A percentile compares a stretch with the other conserved stretches of the same genome.
phyloP scores from a whole-genome alignment of 2,888 invertebrate genomes.

The Drosophila prostipennis region DNA sequence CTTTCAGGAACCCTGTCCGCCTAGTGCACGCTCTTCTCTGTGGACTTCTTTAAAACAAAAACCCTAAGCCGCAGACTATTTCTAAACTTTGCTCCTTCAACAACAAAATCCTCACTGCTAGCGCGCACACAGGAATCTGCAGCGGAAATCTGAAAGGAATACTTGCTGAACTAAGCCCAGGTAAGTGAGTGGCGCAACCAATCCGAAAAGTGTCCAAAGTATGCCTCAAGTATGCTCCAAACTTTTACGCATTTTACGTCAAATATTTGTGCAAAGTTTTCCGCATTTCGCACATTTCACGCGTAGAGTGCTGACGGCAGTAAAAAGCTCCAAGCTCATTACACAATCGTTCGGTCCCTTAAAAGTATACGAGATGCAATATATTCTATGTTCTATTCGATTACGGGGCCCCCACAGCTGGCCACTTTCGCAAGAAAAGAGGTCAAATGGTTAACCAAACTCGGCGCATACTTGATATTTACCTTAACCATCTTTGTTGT shows the following conservation, averaged over 20 bases:
- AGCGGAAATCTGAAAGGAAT: constrained; percentile 67
- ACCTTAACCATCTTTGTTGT: constrained; percentile 15
- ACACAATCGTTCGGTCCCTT: constrained; percentile 15
- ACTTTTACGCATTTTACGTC: constrained; percentile 53
- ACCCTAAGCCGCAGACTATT: constrained; percentile 49
- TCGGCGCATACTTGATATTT: constrained; percentile 35
- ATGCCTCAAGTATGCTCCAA: constrained; percentile 55
- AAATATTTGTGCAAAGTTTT: constrained; percentile 66
- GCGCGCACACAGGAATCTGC: constrained; percentile 33
- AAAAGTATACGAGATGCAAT: constrained; percentile 2
- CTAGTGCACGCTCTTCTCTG: constrained; percentile 69
- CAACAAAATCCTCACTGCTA: constrained; percentile 31
- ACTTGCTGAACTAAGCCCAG: constrained; percentile 59
- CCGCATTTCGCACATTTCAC: constrained; percentile 53
- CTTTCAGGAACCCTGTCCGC: constrained; percentile 68
- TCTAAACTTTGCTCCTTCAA: constrained; percentile 55
- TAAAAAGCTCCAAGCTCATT: constrained; percentile 25
- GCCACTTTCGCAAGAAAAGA: constrained; percentile 3
- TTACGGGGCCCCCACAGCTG: constrained; percentile 1
- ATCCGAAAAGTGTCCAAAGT: constrained; percentile 46
- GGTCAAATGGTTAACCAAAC: constrained; percentile 10
- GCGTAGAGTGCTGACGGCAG: constrained; percentile 45
- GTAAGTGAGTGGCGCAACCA: constrained; percentile 52
- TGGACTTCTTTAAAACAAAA: constrained; percentile 68
- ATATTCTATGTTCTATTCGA: not conserved